Evolutionary conservation across 2,113 vertebrate genomes (phyloP).

Genomic region (Mus pahari): DNA sequence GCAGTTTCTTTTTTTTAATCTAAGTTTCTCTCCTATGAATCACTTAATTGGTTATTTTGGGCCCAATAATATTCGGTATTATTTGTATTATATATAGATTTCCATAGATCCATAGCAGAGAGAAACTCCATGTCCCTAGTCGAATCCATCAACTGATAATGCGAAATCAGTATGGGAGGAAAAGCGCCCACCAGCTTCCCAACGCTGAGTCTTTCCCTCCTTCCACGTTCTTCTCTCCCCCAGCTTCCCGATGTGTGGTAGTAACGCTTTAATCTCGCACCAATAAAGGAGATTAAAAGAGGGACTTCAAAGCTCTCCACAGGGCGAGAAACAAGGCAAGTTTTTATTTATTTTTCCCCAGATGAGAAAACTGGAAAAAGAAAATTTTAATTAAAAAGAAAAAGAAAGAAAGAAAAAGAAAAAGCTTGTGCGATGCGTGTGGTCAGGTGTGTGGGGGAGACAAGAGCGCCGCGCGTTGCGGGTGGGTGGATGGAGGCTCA

Average conservation of each 20-base stretch:
- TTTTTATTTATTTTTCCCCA: neutral
- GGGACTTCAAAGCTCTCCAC: conserved; percentile 54
- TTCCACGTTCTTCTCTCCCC: conserved; percentile 17
- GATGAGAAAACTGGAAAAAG: neutral
- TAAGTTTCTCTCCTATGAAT: conserved; percentile 73
- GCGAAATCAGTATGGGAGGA: neutral
- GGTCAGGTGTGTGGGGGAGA: conserved; percentile 25
- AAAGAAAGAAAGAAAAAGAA: neutral
- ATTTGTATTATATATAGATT: conserved; percentile 74
- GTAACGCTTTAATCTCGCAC: conserved; percentile 61
- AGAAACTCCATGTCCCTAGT: conserved; percentile 14
- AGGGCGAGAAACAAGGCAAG: conserved; percentile 30
- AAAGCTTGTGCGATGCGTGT: neutral
- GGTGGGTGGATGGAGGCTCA: neutral
- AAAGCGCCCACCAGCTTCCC: conserved; percentile 44
- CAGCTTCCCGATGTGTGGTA: conserved; percentile 46
- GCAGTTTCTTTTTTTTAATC: conserved; percentile 82
- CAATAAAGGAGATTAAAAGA: conserved; percentile 61
- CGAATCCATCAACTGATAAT: conserved; percentile 6
- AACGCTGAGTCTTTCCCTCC: conserved; percentile 16
- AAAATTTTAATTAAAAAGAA: neutral
- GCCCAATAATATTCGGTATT: conserved; percentile 79
- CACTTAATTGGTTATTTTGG: conserved; percentile 84
- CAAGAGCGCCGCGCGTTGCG: neutral
- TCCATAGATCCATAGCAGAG: conserved; percentile 59